Percentiles rank a stretch among this genome's conserved stretches.
Evolutionary conservation across 1,140 invertebrate genomes (phyloP).

Genomic region (Belonocnema kinseyi): DNA sequence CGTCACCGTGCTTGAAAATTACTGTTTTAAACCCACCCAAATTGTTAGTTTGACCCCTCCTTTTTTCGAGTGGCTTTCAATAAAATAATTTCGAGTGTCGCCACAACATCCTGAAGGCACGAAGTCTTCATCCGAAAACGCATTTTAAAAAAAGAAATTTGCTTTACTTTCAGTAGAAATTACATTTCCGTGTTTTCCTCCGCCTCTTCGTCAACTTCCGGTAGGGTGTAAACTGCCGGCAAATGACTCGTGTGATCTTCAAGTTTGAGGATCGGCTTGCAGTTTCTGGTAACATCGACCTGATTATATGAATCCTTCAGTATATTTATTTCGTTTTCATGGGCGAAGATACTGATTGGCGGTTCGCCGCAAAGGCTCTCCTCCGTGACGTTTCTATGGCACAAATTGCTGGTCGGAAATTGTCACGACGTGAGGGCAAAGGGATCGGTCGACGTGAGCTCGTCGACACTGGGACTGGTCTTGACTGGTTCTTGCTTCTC

Average conservation of each 20-base stretch:
- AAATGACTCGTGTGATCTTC: constrained; percentile 66
- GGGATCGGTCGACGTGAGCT: constrained; percentile 75
- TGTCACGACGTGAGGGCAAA: constrained; percentile 81
- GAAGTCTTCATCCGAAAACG: constrained; percentile 25
- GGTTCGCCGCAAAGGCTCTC: constrained; percentile 79
- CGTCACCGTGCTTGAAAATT: no score
- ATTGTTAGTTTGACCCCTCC: not conserved
- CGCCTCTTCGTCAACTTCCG: constrained; percentile 79
- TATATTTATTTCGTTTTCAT: constrained; percentile 74
- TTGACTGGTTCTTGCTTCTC: constrained; percentile 74
- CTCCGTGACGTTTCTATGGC: constrained; percentile 81
- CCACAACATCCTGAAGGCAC: constrained; percentile 36
- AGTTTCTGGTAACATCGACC: constrained; percentile 72
- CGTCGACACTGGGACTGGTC: constrained; percentile 75
- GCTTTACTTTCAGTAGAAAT: constrained; percentile 53
- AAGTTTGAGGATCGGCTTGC: constrained; percentile 70
- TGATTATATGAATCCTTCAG: constrained; percentile 73
- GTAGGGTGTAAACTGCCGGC: constrained; percentile 79
- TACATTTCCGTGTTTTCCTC: constrained; percentile 80
- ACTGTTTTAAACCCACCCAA: no score
- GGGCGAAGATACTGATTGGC: constrained; percentile 77
- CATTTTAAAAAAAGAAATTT: constrained; percentile 11
- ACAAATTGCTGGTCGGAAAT: constrained; percentile 79
- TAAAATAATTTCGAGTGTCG: constrained; percentile 20
- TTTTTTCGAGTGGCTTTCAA: not conserved